These are phyloP conservation scores for Leucophora obtusa DNA, from an alignment of 2,888 invertebrate species.

Conservation along the genomic window DNA sequence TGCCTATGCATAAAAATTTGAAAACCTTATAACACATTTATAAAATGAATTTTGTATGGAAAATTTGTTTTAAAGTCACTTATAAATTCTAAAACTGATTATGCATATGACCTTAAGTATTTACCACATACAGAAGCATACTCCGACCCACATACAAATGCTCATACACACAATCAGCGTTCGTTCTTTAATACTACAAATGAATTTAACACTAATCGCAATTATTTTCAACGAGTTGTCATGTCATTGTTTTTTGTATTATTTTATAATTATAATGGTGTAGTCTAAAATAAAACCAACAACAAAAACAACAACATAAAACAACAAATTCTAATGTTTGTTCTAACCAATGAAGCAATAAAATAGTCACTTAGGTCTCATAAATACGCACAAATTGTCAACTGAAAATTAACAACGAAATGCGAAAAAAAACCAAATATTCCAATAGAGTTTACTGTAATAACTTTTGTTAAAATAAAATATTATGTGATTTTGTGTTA, in stretches of 20 bases:
- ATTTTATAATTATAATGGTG: conserved; percentile 47
- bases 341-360: conserved; percentile 60
- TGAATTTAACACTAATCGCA: conserved; percentile 54
- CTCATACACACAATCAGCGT: too few relatives aligned
- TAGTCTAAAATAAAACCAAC: neutral
- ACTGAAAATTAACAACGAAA: conserved; percentile 21
- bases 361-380: conserved; percentile 64
- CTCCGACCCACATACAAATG: neutral
- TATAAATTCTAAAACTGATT: too few relatives aligned
- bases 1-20: too few relatives aligned
- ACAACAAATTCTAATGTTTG: conserved; percentile 58
- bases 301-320: neutral
- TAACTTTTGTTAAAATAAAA: conserved; percentile 48
- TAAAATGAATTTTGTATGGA: too few relatives aligned
- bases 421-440: neutral
- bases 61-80: too few relatives aligned
- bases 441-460: conserved; percentile 48
- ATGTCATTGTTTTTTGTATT: conserved; percentile 24
- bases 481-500: neutral
- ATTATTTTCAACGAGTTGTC: conserved; percentile 60
- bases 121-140: conserved; percentile 15
- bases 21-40: too few relatives aligned
- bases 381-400: conserved; percentile 62
- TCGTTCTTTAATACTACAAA: conserved; percentile 16
- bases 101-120: too few relatives aligned